Conservation (phyloP, 2,113 vertebrate genomes). For the Charadrius vociferus region DNA sequence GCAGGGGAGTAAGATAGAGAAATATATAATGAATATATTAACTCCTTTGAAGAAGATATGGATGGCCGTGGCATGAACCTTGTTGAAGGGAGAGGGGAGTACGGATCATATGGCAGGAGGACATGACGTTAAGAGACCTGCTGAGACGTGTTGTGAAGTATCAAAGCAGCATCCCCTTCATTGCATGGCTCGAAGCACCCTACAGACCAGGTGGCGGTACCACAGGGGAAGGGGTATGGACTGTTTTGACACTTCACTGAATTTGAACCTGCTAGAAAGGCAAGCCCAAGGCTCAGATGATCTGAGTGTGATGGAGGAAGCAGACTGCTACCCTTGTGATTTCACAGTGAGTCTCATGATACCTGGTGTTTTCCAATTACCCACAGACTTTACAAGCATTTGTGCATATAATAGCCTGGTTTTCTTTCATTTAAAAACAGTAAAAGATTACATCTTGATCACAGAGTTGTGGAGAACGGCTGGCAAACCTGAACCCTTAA, state of each 20-base stretch:
- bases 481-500: not conserved
- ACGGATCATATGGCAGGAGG: not conserved
- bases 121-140: not conserved
- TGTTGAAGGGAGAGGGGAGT: not conserved
- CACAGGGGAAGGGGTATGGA: not conserved
- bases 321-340: not conserved
- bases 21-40: not conserved
- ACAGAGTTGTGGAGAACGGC: not conserved
- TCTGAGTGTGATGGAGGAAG: not conserved
- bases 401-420: not conserved
- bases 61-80: not conserved
- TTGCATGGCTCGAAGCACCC: not conserved
- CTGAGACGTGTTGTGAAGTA: not conserved
- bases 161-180: not conserved
- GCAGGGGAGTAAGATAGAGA: not conserved
- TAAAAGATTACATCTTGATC: not conserved
- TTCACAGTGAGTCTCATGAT: not conserved
- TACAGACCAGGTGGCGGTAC: not conserved
- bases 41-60: not conserved
- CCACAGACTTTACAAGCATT: not conserved
- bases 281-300: not conserved
- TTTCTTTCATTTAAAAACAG: not conserved
- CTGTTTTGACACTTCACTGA: not conserved
- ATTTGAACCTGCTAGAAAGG: not conserved
- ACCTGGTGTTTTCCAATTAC: not conserved